Conservation (phyloP, 2,888 invertebrate species). For the Achlya flavicornis region DNA sequence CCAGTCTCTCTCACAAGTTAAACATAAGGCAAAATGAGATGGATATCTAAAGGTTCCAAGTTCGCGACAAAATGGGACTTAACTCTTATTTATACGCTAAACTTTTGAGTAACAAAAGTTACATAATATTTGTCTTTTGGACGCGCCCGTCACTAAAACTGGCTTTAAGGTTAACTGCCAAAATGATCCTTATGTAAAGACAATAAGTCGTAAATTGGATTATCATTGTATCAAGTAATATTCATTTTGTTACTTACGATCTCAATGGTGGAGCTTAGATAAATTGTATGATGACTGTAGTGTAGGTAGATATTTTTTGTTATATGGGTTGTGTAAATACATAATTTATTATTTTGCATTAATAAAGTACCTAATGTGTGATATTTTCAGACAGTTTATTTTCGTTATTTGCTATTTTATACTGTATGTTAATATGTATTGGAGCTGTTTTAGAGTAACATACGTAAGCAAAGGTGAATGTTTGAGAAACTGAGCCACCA, state of each 20-base stretch:
- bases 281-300: neutral
- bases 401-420: neutral
- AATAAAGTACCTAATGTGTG: neutral
- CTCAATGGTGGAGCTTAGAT: conserved; percentile 1
- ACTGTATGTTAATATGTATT: neutral
- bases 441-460: neutral
- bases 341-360: neutral
- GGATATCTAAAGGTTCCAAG: neutral
- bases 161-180: neutral
- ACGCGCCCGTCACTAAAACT: neutral
- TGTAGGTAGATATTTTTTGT: neutral
- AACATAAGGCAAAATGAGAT: too few relatives aligned
- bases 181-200: neutral
- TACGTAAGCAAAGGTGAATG: too few relatives aligned
- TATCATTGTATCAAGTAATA: conserved; percentile 6
- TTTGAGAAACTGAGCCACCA: too few relatives aligned
- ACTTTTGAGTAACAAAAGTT: neutral
- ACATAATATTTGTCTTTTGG: neutral
- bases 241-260: neutral
- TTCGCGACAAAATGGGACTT: neutral
- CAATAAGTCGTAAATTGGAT: neutral
- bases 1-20: neutral
- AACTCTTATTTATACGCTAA: neutral
- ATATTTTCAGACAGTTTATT: neutral
- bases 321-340: neutral